A percentile compares a stretch with the other conserved stretches of the same genome.
phyloP scores from a whole-genome alignment of 2,797 vertebrate species.

The Anomalospiza imberbis region DNA sequence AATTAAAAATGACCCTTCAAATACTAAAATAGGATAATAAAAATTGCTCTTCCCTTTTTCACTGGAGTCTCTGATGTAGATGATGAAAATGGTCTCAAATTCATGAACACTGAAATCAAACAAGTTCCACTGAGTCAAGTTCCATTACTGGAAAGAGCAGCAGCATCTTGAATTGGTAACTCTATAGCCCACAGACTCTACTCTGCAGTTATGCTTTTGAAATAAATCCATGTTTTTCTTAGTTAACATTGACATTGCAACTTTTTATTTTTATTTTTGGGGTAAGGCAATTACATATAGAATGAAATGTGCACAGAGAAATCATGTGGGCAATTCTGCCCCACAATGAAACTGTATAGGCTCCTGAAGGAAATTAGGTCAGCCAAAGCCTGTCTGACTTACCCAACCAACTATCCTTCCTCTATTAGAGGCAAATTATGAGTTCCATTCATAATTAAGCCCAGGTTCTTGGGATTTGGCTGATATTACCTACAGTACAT shows the following conservation, averaged over 20 bases:
- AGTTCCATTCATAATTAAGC: neutral
- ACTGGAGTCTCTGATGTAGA: neutral
- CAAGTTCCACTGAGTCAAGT: neutral
- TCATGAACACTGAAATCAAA: neutral
- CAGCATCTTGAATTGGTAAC: neutral
- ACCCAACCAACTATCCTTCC: neutral
- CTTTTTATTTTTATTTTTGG: neutral
- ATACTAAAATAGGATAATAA: neutral
- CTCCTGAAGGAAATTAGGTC: neutral
- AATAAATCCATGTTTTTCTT: neutral
- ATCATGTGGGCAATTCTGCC: neutral
- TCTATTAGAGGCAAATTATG: neutral
- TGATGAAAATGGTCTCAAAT: neutral
- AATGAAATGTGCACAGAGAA: neutral
- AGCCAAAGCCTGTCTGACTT: neutral
- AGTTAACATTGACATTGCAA: neutral
- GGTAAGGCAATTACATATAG: neutral
- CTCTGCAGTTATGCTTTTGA: neutral
- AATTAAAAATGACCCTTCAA: constrained; percentile 18
- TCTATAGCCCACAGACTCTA: neutral
- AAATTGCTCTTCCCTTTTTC: neutral
- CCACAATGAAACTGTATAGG: neutral
- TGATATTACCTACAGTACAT: neutral
- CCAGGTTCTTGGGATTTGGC: neutral
- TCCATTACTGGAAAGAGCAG: neutral